Conservation (phyloP, 37 sponge, comb jelly and placozoan genomes). For the Cladorhizidae sp. region DNA sequence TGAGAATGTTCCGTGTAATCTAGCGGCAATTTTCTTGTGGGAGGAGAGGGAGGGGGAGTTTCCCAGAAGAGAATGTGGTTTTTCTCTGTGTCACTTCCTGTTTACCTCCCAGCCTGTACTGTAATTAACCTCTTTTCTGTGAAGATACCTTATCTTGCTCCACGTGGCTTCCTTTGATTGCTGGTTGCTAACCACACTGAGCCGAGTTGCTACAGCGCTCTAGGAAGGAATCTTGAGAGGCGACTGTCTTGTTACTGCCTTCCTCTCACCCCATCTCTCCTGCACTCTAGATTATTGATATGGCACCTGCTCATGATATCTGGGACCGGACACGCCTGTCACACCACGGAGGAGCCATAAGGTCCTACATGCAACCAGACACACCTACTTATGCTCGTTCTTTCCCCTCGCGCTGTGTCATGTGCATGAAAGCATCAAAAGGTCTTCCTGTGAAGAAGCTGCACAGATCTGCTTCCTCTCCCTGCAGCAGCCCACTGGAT, state of each 20-base stretch:
- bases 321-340: conserved; percentile 57
- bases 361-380: conserved; percentile 35
- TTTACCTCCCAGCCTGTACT: neutral
- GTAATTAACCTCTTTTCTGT: neutral
- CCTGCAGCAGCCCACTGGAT: neutral
- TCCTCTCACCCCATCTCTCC: neutral
- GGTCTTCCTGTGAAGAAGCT: neutral
- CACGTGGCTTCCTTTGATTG: neutral
- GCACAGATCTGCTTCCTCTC: neutral
- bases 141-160: neutral
- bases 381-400: conserved; percentile 52
- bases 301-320: conserved; percentile 64
- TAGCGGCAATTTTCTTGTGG: neutral
- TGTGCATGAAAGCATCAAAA: conserved; percentile 11
- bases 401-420: conserved; percentile 50
- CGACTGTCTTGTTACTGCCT: too few relatives aligned
- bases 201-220: neutral
- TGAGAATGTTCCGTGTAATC: neutral
- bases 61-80: too few relatives aligned
- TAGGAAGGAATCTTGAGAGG: too few relatives aligned
- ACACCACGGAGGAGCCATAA: conserved; percentile 75
- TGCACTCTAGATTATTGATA: conserved; percentile 57
- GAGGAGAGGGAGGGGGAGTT: too few relatives aligned
- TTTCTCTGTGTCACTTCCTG: conserved; percentile 23
- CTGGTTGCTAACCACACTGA: neutral